phyloP scores from a whole-genome alignment of 2,888 invertebrate species.

The Rosalia funebris region DNA sequence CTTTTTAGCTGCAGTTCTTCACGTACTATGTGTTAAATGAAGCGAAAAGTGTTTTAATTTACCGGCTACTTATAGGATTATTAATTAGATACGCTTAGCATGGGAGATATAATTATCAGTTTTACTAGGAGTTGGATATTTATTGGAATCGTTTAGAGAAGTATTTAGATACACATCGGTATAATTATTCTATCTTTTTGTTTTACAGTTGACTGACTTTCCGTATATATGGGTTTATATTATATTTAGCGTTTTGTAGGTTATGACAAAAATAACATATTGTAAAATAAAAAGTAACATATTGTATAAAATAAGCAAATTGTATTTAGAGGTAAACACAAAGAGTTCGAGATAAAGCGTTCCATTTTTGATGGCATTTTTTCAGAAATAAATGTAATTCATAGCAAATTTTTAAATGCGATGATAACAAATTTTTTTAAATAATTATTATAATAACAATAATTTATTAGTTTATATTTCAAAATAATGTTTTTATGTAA shows the following conservation, averaged over 20 bases:
- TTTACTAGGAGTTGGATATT: neutral
- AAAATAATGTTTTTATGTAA: too few relatives aligned
- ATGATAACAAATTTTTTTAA: too few relatives aligned
- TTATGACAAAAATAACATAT: neutral
- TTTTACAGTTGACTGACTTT: neutral
- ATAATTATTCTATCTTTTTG: neutral
- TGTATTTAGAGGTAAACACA: too few relatives aligned
- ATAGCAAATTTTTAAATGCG: too few relatives aligned
- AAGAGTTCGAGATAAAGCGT: too few relatives aligned
- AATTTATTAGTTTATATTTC: too few relatives aligned
- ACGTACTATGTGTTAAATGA: slow-evolving; percentile 18
- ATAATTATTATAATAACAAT: too few relatives aligned
- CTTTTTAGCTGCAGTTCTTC: slow-evolving; percentile 6
- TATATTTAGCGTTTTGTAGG: too few relatives aligned
- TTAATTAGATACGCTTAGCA: slow-evolving; percentile 16
- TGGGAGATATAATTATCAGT: slow-evolving; percentile 13
- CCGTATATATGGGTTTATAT: neutral
- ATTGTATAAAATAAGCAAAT: too few relatives aligned
- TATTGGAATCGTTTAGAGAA: neutral
- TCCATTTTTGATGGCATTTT: too few relatives aligned
- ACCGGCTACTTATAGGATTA: slow-evolving; percentile 12
- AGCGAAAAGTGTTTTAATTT: slow-evolving; percentile 20
- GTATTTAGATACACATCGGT: neutral
- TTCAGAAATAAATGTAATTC: too few relatives aligned
- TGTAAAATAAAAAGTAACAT: neutral